Conservation (phyloP, 2,797 vertebrate species). For the Tiaroga cobitis region DNA sequence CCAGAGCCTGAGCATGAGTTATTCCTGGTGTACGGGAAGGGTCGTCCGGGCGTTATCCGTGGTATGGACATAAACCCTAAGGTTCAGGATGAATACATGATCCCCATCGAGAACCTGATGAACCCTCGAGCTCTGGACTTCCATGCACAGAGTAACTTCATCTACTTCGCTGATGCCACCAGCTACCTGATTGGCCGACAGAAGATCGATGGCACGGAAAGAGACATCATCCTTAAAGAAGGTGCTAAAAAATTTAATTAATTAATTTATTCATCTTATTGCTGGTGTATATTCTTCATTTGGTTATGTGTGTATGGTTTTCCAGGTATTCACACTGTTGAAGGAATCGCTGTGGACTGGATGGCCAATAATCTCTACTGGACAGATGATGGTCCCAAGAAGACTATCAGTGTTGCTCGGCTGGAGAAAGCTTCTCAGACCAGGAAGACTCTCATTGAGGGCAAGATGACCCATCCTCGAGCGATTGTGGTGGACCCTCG, state of each 20-base stretch:
- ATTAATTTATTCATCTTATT: not conserved
- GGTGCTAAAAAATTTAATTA: slow-evolving; percentile 71
- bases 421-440: slow-evolving; percentile 96
- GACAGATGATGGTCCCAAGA: slow-evolving; percentile 97
- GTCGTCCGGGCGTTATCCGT: slow-evolving; percentile 92
- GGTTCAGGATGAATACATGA: slow-evolving; percentile 96
- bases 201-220: slow-evolving; percentile 93
- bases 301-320: not conserved
- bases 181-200: slow-evolving; percentile 95
- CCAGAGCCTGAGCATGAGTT: slow-evolving; percentile 94
- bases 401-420: slow-evolving; percentile 96
- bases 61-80: slow-evolving; percentile 97
- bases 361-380: slow-evolving; percentile 98
- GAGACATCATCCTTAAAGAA: slow-evolving; percentile 93
- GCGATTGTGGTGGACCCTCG: slow-evolving; percentile 96
- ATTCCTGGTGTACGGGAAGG: slow-evolving; percentile 95
- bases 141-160: slow-evolving; percentile 91
- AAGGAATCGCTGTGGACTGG: slow-evolving; percentile 98
- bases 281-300: not conserved
- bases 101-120: slow-evolving; percentile 97
- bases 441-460: slow-evolving; percentile 92
- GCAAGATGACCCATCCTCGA: slow-evolving; percentile 96
- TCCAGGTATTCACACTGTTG: slow-evolving; percentile 93
- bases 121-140: slow-evolving; percentile 96
- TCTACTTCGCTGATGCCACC: slow-evolving; percentile 96